Evolutionary conservation across 2,113 vertebrate species (phyloP).

Genomic region (Stigmatopora argus): DNA sequence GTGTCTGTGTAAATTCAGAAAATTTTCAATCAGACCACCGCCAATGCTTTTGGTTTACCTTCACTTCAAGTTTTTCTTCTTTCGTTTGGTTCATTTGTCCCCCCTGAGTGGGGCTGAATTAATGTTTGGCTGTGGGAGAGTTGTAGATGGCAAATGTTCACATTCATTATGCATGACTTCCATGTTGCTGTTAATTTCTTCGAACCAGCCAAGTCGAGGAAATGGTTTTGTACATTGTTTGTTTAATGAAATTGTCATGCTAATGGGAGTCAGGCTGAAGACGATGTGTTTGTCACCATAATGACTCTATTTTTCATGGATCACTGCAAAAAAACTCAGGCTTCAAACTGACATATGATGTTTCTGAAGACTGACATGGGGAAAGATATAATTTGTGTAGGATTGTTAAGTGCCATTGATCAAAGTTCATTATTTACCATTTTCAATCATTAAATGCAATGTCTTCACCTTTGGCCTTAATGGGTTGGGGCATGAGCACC

Average conservation of each 20-base stretch:
- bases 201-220: slow-evolving; percentile 65
- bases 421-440: not conserved
- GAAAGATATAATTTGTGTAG: not conserved
- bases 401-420: no score
- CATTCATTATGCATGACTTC: slow-evolving; percentile 74
- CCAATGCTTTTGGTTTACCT: slow-evolving; percentile 47
- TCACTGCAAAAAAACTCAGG: not conserved
- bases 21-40: slow-evolving; percentile 29
- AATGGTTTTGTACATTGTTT: slow-evolving; percentile 72
- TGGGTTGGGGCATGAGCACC: not conserved
- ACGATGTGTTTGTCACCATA: slow-evolving; percentile 66
- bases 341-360: not conserved
- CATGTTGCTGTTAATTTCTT: slow-evolving; percentile 71
- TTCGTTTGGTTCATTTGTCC: slow-evolving; percentile 45
- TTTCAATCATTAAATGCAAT: not conserved
- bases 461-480: not conserved
- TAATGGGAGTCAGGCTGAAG: slow-evolving; percentile 65
- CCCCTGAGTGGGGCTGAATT: slow-evolving; percentile 59
- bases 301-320: slow-evolving; percentile 34
- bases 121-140: slow-evolving; percentile 64
- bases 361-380: not conserved
- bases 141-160: slow-evolving; percentile 69
- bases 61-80: slow-evolving; percentile 29
- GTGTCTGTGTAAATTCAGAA: not conserved
- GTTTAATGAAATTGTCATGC: slow-evolving; percentile 72